phyloP scores from a whole-genome alignment of 1,140 invertebrate genomes.

The Trachymyrmex cornetzi region DNA sequence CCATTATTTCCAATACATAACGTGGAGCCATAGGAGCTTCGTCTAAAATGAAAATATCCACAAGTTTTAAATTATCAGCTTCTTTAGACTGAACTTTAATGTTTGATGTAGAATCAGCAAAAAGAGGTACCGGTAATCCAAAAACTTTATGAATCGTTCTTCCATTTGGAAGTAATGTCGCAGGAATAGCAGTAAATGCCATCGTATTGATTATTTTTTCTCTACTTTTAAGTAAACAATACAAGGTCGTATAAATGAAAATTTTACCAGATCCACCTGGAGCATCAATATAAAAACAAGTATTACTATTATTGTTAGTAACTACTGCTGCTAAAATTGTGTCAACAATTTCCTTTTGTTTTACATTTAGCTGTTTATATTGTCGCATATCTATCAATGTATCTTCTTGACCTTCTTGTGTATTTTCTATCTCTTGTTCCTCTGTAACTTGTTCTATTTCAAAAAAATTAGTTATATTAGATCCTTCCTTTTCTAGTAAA shows the following conservation, averaged over 20 bases:
- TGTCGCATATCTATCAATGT: not conserved
- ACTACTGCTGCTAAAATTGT: not conserved
- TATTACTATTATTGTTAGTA: not conserved
- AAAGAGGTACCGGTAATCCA: slow-evolving; percentile 5
- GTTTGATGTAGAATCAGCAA: not conserved
- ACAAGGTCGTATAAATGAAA: not conserved
- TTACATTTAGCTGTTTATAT: slow-evolving; percentile 7
- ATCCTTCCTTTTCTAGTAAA: not conserved
- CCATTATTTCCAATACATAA: slow-evolving; percentile 16
- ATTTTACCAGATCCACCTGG: slow-evolving; percentile 9
- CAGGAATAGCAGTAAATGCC: slow-evolving; percentile 15
- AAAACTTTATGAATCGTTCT: not conserved
- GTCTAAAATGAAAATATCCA: not conserved
- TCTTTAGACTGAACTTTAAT: slow-evolving; percentile 22
- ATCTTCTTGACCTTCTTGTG: not conserved
- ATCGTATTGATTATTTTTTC: not conserved
- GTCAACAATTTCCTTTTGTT: slow-evolving; percentile 30
- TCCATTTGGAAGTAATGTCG: slow-evolving; percentile 1
- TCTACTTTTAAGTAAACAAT: not conserved
- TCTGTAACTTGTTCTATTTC: slow-evolving; percentile 2
- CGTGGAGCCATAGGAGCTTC: not conserved
- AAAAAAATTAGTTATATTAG: not conserved
- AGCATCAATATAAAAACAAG: slow-evolving; percentile 13
- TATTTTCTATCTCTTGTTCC: not conserved
- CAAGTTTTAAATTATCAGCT: not conserved